phyloP scores from a whole-genome alignment of 1,140 invertebrate species.

The Lepidurus apus region DNA sequence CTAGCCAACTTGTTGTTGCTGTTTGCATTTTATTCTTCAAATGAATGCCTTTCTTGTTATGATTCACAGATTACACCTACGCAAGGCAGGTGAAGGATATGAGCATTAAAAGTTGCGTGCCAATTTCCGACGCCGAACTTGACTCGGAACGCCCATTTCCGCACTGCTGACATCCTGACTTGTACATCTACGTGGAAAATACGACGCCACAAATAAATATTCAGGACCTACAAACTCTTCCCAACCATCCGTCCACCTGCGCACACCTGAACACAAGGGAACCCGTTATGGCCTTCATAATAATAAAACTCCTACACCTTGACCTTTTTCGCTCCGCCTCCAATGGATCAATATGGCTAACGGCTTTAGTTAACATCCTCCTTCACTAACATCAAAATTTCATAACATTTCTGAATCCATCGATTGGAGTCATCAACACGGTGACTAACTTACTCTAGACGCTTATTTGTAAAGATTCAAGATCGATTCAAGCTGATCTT shows the following conservation, averaged over 20 bases:
- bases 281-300: background rate
- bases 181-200: background rate
- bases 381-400: background rate
- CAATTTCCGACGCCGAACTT: background rate
- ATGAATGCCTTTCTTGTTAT: too few species aligned
- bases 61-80: too few species aligned
- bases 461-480: too few species aligned
- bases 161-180: background rate
- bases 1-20: background rate
- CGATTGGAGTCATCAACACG: too few species aligned
- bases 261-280: background rate
- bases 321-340: background rate
- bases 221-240: background rate
- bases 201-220: background rate
- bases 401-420: too few species aligned
- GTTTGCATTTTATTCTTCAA: too few species aligned
- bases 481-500: too few species aligned
- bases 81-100: background rate
- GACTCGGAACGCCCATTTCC: background rate
- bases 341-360: background rate
- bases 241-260: background rate
- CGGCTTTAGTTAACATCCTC: background rate
- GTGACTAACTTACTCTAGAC: too few species aligned
- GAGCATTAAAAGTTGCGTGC: background rate
- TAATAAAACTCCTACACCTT: background rate